Conservation (phyloP, 2,797 vertebrate genomes). For the Podarcis siculus region DNA sequence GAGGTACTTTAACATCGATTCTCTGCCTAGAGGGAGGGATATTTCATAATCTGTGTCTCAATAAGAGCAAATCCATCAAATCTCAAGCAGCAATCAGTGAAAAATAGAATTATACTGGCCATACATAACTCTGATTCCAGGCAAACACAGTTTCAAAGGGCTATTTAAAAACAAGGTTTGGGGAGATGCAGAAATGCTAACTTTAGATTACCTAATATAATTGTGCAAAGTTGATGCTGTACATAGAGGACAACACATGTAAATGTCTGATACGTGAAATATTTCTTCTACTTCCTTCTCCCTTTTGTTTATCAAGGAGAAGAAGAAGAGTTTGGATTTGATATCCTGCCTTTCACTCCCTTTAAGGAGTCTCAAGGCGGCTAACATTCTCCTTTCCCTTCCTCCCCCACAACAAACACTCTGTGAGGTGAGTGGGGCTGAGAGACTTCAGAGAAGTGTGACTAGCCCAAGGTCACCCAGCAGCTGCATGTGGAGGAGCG, state of each 20-base stretch:
- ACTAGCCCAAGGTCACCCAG: no score
- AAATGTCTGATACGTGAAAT: not conserved
- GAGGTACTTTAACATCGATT: constrained; percentile 11
- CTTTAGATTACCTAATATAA: not conserved
- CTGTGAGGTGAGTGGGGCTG: no score
- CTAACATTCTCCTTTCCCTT: no score
- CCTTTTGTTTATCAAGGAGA: not conserved
- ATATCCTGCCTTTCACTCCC: no score
- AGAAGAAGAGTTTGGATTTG: no score
- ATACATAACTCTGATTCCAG: not conserved
- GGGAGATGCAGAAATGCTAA: not conserved
- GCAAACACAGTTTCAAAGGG: not conserved
- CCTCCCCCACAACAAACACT: no score
- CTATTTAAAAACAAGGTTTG: not conserved
- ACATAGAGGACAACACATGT: not conserved
- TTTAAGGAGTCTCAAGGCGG: no score
- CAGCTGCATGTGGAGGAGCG: no score
- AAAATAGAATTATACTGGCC: not conserved
- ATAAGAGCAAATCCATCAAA: constrained; percentile 50
- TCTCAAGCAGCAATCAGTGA: not conserved
- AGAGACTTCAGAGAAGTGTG: no score
- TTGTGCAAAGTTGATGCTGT: not conserved
- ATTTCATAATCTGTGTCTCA: constrained; percentile 46
- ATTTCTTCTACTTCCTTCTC: no score
- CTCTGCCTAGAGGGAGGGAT: constrained; percentile 30